Evolutionary conservation across 2,113 vertebrate genomes (phyloP).

Genomic region (Notechis scutatus): DNA sequence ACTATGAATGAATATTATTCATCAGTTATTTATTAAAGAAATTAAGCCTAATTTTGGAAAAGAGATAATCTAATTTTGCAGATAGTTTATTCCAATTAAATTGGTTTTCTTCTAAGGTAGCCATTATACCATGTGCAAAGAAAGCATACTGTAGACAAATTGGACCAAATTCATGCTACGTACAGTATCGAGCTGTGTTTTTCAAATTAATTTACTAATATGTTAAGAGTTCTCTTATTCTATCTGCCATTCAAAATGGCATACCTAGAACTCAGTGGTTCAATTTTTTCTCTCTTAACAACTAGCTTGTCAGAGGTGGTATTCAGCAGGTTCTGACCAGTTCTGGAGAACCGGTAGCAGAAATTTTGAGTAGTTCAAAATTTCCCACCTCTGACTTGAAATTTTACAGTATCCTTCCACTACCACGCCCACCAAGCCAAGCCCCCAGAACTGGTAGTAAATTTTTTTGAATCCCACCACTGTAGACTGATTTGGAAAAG

Average conservation of each 20-base stretch:
- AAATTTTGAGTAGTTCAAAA: too few species aligned
- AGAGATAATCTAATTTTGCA: background rate
- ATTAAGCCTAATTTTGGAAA: background rate
- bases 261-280: background rate
- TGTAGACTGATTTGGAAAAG: background rate
- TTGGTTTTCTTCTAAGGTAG: conserved; percentile 19
- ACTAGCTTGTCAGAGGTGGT: background rate
- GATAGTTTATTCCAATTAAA: conserved; percentile 14
- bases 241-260: background rate
- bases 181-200: background rate
- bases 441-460: too few species aligned
- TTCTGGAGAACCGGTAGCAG: too few species aligned
- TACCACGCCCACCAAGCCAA: too few species aligned
- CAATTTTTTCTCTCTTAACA: background rate
- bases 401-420: too few species aligned
- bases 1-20: background rate
- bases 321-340: too few species aligned
- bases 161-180: background rate
- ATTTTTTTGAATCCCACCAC: too few species aligned
- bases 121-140: background rate
- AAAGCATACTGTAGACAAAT: background rate
- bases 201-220: background rate
- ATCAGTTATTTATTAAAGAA: conserved; percentile 16
- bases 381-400: too few species aligned
- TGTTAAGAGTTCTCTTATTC: background rate